Conservation (phyloP, 2,113 vertebrate genomes). For the Cyprinodon variegatus region DNA sequence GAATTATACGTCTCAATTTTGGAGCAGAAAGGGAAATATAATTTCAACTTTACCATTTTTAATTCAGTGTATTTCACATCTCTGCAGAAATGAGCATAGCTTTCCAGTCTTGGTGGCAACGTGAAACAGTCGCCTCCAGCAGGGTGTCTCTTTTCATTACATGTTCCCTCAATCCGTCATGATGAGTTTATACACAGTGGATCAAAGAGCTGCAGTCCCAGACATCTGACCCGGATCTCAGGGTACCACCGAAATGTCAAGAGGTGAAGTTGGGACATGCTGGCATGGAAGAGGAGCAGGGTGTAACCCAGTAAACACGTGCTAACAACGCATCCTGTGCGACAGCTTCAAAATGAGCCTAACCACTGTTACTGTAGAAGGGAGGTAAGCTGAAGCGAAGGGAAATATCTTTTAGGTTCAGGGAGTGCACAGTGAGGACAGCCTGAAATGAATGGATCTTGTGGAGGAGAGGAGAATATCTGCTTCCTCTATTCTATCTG, state of each 20-base stretch:
- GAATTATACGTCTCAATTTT: background rate
- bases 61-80: constrained; percentile 52
- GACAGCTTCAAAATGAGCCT: constrained; percentile 51
- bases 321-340: constrained; percentile 67
- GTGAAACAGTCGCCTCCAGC: constrained; percentile 45
- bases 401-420: constrained; percentile 41
- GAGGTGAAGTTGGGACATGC: constrained; percentile 63
- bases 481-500: background rate
- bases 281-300: constrained; percentile 24
- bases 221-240: constrained; percentile 69
- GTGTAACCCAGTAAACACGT: constrained; percentile 63
- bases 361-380: constrained; percentile 7
- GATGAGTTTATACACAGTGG: constrained; percentile 59
- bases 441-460: constrained; percentile 17
- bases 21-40: constrained; percentile 21
- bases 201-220: constrained; percentile 66
- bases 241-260: constrained; percentile 75
- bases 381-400: background rate
- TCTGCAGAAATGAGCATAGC: constrained; percentile 43
- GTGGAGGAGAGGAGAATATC: constrained; percentile 11
- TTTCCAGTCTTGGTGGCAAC: constrained; percentile 37
- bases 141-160: constrained; percentile 71
- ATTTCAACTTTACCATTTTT: constrained; percentile 44
- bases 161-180: constrained; percentile 58
- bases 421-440: constrained; percentile 30